Conservation (phyloP, 1,140 invertebrate species). For the Eueides isabella region DNA sequence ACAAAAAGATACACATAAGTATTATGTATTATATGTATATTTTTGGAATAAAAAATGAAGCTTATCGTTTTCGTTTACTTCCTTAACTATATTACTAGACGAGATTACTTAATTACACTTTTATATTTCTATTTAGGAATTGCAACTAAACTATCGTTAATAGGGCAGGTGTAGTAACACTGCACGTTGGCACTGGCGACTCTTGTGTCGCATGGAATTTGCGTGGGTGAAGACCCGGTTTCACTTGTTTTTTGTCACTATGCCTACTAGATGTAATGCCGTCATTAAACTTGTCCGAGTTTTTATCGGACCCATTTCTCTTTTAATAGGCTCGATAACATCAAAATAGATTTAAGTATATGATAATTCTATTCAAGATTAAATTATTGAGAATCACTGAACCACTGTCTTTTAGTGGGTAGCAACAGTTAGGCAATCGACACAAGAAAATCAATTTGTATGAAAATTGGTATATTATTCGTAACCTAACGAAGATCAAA, state of each 20-base stretch:
- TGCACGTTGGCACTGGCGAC: constrained; percentile 50
- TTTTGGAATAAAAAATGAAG: too few species aligned
- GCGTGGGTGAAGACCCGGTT: constrained; percentile 66
- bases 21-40: too few species aligned
- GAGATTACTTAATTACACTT: not conserved
- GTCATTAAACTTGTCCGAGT: constrained; percentile 34
- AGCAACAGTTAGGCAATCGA: not conserved
- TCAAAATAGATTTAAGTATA: constrained; percentile 11
- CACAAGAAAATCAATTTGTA: not conserved
- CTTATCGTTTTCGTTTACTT: too few species aligned
- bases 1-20: too few species aligned
- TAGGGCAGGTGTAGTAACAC: constrained; percentile 50
- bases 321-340: constrained; percentile 19
- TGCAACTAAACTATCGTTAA: constrained; percentile 34
- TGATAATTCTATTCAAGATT: constrained; percentile 15
- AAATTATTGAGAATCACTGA: not conserved
- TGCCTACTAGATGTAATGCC: constrained; percentile 35
- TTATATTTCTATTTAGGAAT: not conserved
- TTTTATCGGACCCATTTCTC: constrained; percentile 30
- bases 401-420: not conserved
- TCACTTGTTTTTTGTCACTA: constrained; percentile 46
- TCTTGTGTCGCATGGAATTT: constrained; percentile 58
- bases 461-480: not conserved
- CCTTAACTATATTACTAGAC: too few species aligned
- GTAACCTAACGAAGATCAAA: not conserved